Conservation (phyloP, 1,140 invertebrate species). For the Pseudoatta argentina region DNA sequence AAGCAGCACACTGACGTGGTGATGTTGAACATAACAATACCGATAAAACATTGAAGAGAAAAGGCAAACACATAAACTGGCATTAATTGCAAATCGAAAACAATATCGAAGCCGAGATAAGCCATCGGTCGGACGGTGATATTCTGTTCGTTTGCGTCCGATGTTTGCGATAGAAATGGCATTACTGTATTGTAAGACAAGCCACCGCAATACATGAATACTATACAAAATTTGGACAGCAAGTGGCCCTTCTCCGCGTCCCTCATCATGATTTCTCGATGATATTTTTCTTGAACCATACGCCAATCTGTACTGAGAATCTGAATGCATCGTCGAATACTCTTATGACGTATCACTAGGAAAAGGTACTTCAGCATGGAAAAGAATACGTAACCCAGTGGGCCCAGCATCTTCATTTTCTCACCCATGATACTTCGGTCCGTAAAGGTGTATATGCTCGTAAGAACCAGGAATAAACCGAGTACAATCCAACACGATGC, state of each 20-base stretch:
- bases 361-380: slow-evolving; percentile 48
- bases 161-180: background rate
- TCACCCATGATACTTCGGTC: background rate
- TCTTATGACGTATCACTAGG: slow-evolving; percentile 37
- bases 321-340: slow-evolving; percentile 60
- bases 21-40: slow-evolving; percentile 72
- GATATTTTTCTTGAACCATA: background rate
- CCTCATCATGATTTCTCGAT: slow-evolving; percentile 37
- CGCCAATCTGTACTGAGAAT: slow-evolving; percentile 67
- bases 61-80: slow-evolving; percentile 72
- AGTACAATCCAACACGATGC: slow-evolving; percentile 34
- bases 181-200: slow-evolving; percentile 60
- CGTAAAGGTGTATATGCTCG: slow-evolving; percentile 17
- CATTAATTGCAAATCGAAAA: slow-evolving; percentile 73
- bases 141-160: slow-evolving; percentile 11
- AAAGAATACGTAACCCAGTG: slow-evolving; percentile 56
- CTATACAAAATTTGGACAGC: slow-evolving; percentile 31
- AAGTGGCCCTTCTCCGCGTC: slow-evolving; percentile 50
- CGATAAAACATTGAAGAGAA: slow-evolving; percentile 68
- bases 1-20: slow-evolving; percentile 72
- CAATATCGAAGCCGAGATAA: slow-evolving; percentile 72
- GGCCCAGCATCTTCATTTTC: slow-evolving; percentile 56
- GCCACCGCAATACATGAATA: slow-evolving; percentile 61
- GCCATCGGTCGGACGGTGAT: slow-evolving; percentile 44
- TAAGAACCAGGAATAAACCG: slow-evolving; percentile 38